Evolutionary conservation across 2,888 invertebrate species (phyloP), one percentile per base, ranked within the genome.

Genomic region (Matsumyia berberina): DNA sequence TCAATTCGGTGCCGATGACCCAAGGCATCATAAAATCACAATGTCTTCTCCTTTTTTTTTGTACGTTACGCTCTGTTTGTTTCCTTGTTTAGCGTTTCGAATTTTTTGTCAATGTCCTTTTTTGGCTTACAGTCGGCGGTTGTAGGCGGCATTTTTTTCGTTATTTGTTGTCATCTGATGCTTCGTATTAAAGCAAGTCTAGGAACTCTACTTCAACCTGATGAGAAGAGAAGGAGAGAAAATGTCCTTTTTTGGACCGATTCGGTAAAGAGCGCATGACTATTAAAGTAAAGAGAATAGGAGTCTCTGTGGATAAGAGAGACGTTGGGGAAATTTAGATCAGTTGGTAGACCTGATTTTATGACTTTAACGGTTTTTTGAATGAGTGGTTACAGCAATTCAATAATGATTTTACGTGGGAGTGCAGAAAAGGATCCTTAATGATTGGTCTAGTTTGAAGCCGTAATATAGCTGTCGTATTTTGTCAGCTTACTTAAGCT

Each of bases 1-100:
- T n/a, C 9, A 60, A 44, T 77, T 49, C 44, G 35, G 76, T 70
- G 70, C 81, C 81, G 58, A 66, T 82, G 81, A 82, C 77, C 81
- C 37, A 70, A 70, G 12, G 64, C 35, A 12, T 57, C 46, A 33
- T 51, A 35, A 39, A 69, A 37, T 33, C 19, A 24, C 5, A 2
- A 66, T 1, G 19, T 58, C 4, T 11, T 72, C 12, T 55, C 17
- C 15, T 46, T 12, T 55, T 39, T 35, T 15, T 39, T 33, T 33
- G 19, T 49, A 53, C 15, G 24, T 24, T 6, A 62, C 46, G 55
- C 67, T 80, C 55, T 46, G 67, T 42, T 79, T 67, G 53, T 17
- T 72, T 55, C 11, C 44, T 37, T 69, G 37, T 37, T 66, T 55
- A 37, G 51, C 31, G 51, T 8, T 51, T 4, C 1, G 3, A 29